These are phyloP conservation scores for Okamejei kenojei DNA, from an alignment of 2,797 vertebrate species.

Conservation along the genomic window DNA sequence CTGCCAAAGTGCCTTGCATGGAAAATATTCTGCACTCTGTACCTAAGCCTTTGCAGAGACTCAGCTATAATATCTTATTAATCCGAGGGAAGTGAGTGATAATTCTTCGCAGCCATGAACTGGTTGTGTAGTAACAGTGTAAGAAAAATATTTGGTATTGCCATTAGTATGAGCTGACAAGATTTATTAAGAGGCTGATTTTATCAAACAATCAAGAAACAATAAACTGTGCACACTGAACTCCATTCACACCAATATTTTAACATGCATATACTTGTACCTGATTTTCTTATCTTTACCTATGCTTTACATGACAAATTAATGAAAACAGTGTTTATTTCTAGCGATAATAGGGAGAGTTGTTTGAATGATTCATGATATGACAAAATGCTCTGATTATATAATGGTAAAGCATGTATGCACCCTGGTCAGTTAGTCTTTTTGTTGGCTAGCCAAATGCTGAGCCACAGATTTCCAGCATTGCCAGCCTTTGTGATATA, in stretches of 20 bases:
- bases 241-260: not conserved
- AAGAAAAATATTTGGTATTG: not conserved
- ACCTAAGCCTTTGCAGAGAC: not conserved
- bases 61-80: not conserved
- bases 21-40: not conserved
- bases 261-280: not conserved
- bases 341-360: not conserved
- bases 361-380: not conserved
- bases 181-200: not conserved
- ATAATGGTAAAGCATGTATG: not conserved
- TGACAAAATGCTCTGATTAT: not conserved
- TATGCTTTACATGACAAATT: not conserved
- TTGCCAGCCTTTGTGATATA: not conserved
- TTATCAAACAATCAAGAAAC: not conserved
- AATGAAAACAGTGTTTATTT: not conserved
- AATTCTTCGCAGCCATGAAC: not conserved
- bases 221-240: not conserved
- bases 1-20: not conserved
- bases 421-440: not conserved
- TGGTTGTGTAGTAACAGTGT: not conserved
- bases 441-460: not conserved
- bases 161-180: not conserved
- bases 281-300: not conserved
- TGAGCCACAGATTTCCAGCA: not conserved
- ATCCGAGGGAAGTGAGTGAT: not conserved